These are phyloP conservation scores for Drosophila neonasuta DNA, from an alignment of 2,888 invertebrate species.

Conservation along the genomic window DNA sequence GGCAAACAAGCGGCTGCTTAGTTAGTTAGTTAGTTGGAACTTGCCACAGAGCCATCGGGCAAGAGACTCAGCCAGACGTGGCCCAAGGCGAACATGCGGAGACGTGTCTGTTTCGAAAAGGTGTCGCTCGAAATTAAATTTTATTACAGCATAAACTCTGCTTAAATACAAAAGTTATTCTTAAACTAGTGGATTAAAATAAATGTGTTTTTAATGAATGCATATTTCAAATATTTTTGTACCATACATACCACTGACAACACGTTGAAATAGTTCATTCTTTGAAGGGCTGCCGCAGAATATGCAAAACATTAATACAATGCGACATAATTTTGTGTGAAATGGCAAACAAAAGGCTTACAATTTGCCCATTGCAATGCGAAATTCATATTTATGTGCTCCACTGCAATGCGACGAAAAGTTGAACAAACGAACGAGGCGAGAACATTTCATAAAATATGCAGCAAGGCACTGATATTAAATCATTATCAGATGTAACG, in stretches of 20 bases:
- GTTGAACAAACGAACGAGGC: constrained; percentile 41
- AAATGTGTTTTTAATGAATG: background rate
- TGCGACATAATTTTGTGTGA: constrained; percentile 47
- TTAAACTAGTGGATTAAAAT: background rate
- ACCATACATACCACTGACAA: too few relatives aligned
- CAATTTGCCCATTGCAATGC: constrained; percentile 32
- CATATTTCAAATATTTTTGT: background rate
- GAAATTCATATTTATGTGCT: constrained; percentile 26
- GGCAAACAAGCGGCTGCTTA: constrained; percentile 43
- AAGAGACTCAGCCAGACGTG: constrained; percentile 44
- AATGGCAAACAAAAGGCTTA: constrained; percentile 38
- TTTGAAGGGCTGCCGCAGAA: constrained; percentile 1
- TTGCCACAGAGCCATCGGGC: constrained; percentile 42
- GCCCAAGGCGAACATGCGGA: constrained; percentile 33
- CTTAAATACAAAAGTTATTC: background rate
- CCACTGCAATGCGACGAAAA: constrained; percentile 54
- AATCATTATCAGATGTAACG: constrained; percentile 55
- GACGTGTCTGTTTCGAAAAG: constrained; percentile 13
- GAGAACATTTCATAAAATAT: constrained; percentile 51
- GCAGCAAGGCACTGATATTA: constrained; percentile 52
- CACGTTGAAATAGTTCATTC: too few relatives aligned
- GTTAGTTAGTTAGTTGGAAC: constrained; percentile 48
- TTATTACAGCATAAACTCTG: constrained; percentile 24
- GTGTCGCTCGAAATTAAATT: constrained; percentile 24
- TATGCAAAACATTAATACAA: constrained; percentile 31